Conservation (phyloP, 2,888 invertebrate species). For the Troglohyphantes excavatus region DNA sequence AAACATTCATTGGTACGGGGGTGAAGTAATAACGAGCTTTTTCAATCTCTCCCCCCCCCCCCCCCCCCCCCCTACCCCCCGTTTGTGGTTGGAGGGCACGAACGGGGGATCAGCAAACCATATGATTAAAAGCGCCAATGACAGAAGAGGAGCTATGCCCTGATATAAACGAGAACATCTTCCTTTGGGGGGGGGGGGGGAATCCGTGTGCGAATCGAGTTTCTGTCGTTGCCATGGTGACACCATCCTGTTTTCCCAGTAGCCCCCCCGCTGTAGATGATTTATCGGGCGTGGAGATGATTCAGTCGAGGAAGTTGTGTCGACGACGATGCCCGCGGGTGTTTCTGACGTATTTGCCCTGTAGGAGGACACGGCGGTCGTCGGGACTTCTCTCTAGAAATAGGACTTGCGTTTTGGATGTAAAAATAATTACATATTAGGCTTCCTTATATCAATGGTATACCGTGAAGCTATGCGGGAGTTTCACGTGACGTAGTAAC, state of each 20-base stretch:
- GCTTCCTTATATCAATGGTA: no score
- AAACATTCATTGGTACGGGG: no score
- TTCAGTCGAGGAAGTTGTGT: slow-evolving; percentile 34
- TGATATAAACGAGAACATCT: not conserved
- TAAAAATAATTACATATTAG: no score
- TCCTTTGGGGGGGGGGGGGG: not conserved
- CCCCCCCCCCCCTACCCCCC: not conserved
- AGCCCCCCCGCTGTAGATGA: not conserved
- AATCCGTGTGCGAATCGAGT: slow-evolving; percentile 51
- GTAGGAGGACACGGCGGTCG: no score
- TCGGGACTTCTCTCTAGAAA: no score
- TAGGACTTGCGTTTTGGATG: no score
- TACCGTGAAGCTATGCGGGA: no score
- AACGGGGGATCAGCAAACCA: slow-evolving; percentile 23
- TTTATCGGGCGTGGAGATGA: slow-evolving; percentile 41
- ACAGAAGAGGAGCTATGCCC: not conserved
- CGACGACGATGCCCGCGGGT: not conserved
- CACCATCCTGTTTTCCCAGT: slow-evolving; percentile 7
- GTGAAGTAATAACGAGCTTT: no score
- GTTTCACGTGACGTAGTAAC: no score
- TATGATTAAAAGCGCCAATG: slow-evolving; percentile 24
- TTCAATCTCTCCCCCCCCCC: no score
- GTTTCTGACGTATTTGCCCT: no score
- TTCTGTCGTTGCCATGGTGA: slow-evolving; percentile 53
- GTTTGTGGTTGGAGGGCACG: not conserved